These are phyloP conservation scores for Chauna torquata DNA, from an alignment of 2,113 vertebrate genomes.

Conservation along the genomic window DNA sequence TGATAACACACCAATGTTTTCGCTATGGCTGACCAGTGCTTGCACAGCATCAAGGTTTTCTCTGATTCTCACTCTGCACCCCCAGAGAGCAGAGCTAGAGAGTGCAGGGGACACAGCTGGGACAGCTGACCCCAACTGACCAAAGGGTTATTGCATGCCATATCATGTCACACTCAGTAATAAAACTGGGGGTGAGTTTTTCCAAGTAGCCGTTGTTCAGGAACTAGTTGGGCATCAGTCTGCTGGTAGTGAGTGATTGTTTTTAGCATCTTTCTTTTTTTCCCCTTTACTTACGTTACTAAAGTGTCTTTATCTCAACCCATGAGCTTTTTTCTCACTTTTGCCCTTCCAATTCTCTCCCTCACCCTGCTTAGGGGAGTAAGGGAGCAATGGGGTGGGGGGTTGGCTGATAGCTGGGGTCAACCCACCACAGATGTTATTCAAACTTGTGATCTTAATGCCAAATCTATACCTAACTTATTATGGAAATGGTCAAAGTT, in stretches of 20 bases:
- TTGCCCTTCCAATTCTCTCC: not conserved
- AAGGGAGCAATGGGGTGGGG: not conserved
- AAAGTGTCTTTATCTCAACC: not conserved
- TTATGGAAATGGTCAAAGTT: not conserved
- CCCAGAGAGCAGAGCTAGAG: not conserved
- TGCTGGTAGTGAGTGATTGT: not conserved
- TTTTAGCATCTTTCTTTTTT: not conserved
- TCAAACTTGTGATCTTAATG: not conserved
- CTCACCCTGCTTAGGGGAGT: not conserved
- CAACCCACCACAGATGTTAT: not conserved
- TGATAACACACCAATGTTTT: accelerated
- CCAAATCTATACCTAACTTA: not conserved
- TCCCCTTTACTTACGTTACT: not conserved
- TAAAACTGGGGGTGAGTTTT: not conserved
- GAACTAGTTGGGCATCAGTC: not conserved
- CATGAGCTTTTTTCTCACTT: not conserved
- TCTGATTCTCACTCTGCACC: not conserved
- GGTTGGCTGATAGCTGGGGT: not conserved
- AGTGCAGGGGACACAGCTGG: not conserved
- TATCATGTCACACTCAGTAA: accelerated
- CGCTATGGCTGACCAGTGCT: not conserved
- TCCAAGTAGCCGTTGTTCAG: not conserved
- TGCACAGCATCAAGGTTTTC: not conserved
- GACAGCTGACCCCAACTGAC: not conserved
- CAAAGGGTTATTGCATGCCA: not conserved